phyloP scores from a whole-genome alignment of 2,113 vertebrate species.

The Himantopus leucocephalus region DNA sequence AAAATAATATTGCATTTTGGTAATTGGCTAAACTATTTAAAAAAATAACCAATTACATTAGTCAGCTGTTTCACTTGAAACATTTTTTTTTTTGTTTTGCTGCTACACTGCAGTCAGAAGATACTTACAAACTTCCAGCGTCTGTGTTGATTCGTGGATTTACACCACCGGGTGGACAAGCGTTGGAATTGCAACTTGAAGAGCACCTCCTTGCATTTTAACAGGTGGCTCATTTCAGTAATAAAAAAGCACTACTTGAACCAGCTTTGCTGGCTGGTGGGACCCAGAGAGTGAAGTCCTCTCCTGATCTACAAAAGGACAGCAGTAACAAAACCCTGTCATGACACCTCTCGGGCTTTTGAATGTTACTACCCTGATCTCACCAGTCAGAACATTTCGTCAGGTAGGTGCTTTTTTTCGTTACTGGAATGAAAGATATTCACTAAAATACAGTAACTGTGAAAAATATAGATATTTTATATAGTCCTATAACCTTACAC shows the following conservation, averaged over 20 bases:
- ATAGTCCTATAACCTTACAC: no score
- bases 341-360: rapidly evolving
- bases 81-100: background rate
- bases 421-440: background rate
- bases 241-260: rapidly evolving
- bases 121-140: rapidly evolving
- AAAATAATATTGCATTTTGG: background rate
- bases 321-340: background rate
- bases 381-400: background rate
- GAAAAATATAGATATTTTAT: rapidly evolving
- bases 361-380: background rate
- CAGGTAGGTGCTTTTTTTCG: background rate
- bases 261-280: background rate
- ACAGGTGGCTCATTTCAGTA: rapidly evolving
- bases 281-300: background rate
- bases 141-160: rapidly evolving
- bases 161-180: background rate
- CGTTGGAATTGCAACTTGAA: background rate
- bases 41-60: background rate
- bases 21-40: background rate
- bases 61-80: background rate
- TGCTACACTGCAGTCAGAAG: background rate
- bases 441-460: background rate
- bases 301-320: background rate
- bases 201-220: rapidly evolving